phyloP scores from a whole-genome alignment of 2,797 vertebrate species.

The Ctenochaetus hawaiiensis region DNA sequence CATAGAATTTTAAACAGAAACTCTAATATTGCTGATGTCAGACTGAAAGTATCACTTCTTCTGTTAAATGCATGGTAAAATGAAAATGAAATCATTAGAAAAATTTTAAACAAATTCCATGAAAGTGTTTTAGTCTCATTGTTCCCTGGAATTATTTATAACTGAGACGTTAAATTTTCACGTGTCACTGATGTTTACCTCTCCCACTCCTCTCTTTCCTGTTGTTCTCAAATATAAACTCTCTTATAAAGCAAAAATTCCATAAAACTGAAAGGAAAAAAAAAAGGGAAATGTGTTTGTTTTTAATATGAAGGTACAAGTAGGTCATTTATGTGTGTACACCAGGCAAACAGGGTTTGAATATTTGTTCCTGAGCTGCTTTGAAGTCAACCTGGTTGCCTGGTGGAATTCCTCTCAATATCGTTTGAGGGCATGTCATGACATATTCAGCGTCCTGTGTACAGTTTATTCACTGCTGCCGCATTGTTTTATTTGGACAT shows the following conservation, averaged over 20 bases:
- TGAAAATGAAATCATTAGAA: too few species aligned
- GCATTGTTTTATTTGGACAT: slow-evolving; percentile 84
- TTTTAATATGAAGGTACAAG: slow-evolving; percentile 38
- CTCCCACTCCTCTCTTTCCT: slow-evolving; percentile 15
- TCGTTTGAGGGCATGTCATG: slow-evolving; percentile 66
- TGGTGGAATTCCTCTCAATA: slow-evolving; percentile 65
- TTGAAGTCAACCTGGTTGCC: slow-evolving; percentile 62
- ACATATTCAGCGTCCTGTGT: slow-evolving; percentile 76
- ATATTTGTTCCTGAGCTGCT: slow-evolving; percentile 57
- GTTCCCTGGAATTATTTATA: neutral
- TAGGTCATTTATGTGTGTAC: slow-evolving; percentile 50
- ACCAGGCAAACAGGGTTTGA: slow-evolving; percentile 27
- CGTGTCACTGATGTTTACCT: neutral
- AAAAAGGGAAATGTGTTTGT: slow-evolving; percentile 18
- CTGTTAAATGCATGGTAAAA: neutral
- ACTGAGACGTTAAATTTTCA: neutral
- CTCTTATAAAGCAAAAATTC: slow-evolving; percentile 2
- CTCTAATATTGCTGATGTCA: neutral
- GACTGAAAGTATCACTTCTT: neutral
- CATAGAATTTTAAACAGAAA: too few species aligned
- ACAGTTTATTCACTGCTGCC: slow-evolving; percentile 71
- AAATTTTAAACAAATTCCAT: too few species aligned
- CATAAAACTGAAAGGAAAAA: too few species aligned
- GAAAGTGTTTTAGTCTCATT: neutral
- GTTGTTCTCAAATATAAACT: slow-evolving; percentile 20